Percentiles rank a stretch among this genome's conserved stretches.
These are phyloP conservation scores for Ommatoiulus sabulosus DNA, from an alignment of 2,888 invertebrate species.

Conservation along the genomic window DNA sequence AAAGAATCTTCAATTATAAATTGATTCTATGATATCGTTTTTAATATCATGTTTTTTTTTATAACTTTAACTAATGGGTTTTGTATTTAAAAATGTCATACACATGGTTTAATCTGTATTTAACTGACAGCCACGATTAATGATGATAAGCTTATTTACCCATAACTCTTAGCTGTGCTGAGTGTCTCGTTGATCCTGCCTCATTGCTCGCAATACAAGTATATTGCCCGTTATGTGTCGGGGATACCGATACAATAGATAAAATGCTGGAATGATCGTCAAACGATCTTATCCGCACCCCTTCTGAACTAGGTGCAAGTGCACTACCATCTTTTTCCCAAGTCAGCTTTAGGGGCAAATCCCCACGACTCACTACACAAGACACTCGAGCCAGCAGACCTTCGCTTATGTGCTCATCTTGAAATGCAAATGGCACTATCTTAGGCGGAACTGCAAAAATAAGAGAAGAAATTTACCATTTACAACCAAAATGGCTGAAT, in stretches of 20 bases:
- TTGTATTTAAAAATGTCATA: too few relatives aligned
- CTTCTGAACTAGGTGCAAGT: conserved; percentile 55
- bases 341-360: conserved; percentile 59
- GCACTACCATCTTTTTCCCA: conserved; percentile 73
- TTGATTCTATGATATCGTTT: too few relatives aligned
- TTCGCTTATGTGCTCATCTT: conserved; percentile 57
- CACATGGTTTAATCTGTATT: too few relatives aligned
- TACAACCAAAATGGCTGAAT: conserved; percentile 20
- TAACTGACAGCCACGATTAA: too few relatives aligned
- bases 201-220: conserved; percentile 63
- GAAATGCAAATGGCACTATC: conserved; percentile 54
- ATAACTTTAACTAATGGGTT: too few relatives aligned
- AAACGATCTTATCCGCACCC: conserved; percentile 62
- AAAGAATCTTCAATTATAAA: too few relatives aligned
- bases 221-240: conserved; percentile 64
- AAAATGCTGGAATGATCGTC: conserved; percentile 63
- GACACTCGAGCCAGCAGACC: conserved; percentile 61
- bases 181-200: conserved; percentile 62
- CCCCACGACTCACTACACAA: conserved; percentile 61
- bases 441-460: conserved; percentile 58
- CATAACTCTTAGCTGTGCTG: conserved; percentile 62
- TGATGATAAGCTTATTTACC: conserved; percentile 63
- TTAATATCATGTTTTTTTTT: too few relatives aligned
- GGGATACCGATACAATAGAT: conserved; percentile 62
- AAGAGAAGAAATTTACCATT: conserved; percentile 52